phyloP scores from a whole-genome alignment of 2,113 vertebrate genomes.

The Tringa solitaria region DNA sequence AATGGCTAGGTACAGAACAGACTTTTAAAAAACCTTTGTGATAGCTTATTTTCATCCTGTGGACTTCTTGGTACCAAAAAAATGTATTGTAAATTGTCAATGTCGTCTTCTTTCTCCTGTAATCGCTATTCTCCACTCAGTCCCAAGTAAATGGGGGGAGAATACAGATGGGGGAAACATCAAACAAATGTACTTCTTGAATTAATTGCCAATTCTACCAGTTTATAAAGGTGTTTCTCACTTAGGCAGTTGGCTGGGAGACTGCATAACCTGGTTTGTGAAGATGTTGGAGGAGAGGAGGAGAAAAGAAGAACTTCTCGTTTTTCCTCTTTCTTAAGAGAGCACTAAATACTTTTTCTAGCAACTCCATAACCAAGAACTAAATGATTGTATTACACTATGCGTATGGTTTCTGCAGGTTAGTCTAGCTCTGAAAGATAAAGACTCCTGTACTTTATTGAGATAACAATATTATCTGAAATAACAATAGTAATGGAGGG shows the following conservation, averaged over 20 bases:
- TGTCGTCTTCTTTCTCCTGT: background rate
- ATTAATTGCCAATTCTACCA: background rate
- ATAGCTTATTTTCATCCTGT: background rate
- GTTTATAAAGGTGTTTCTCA: background rate
- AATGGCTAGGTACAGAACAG: background rate
- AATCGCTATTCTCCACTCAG: background rate
- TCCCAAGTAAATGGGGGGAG: background rate
- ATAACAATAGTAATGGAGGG: background rate
- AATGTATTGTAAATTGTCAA: background rate
- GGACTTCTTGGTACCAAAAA: background rate
- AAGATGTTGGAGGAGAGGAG: background rate
- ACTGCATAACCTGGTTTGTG: background rate
- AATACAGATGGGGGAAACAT: background rate
- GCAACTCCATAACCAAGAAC: background rate
- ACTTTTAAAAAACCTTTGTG: background rate
- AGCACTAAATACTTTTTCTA: background rate
- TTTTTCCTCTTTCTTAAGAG: background rate
- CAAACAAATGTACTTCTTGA: background rate
- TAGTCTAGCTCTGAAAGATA: background rate
- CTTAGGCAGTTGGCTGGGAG: background rate
- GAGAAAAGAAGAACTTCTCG: background rate
- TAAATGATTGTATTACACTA: background rate
- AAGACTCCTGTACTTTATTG: background rate
- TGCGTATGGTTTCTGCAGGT: background rate
- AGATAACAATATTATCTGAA: background rate